Base-by-base conservation (phyloP, 2,113 vertebrate genomes). In the Peromyscus californicus region DNA sequence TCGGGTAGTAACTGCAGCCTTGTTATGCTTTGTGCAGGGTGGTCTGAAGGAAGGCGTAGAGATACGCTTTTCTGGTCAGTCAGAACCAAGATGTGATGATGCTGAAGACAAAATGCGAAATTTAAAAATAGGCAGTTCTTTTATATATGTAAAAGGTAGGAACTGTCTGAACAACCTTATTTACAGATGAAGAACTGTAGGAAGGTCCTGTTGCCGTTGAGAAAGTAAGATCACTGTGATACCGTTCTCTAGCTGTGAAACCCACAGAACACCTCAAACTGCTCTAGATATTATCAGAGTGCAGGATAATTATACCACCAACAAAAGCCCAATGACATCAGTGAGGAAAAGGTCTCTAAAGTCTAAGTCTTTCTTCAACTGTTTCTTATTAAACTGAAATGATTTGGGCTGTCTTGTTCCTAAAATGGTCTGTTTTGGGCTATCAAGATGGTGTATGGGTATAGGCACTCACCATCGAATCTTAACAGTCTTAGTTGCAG, bases 121-220 rank as follows among this genome's bases (percentile, higher is more conserved):
- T 31, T 94, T 48, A 4, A 67, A 96, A 63, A 57, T 45, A 69
- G 61, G 42, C 36, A 48, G 7, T 78, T 26, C 3, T 16, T 57
- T 51, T 22, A 57, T 7, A 6, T 84, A 36, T 31, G 5, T 89
- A 78, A 92, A 95, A 67, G 80, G 54, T 72, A 83, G 24, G 24
- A 26, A 79, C 6, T 82, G 39, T 85, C 45, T 84, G 45, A 74
- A 90, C 42, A 91, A 12, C 42, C 42, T 79, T 72, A 92, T 24
- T 95, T 92, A 10, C 31, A 45, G 12, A 72, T 94, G 90, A 93
- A 67, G 51, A 72, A 87, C 51, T 87, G 7, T 87, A 69, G 63
- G 51, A 87, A 22, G 9, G 31, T 67, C 29, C 31, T 36, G 29
- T 87, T 70, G 63, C 45, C 12, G 19, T 69, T 51, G 31, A 69